Conservation (phyloP, 2,113 vertebrate species). For the Gadus chalcogrammus region DNA sequence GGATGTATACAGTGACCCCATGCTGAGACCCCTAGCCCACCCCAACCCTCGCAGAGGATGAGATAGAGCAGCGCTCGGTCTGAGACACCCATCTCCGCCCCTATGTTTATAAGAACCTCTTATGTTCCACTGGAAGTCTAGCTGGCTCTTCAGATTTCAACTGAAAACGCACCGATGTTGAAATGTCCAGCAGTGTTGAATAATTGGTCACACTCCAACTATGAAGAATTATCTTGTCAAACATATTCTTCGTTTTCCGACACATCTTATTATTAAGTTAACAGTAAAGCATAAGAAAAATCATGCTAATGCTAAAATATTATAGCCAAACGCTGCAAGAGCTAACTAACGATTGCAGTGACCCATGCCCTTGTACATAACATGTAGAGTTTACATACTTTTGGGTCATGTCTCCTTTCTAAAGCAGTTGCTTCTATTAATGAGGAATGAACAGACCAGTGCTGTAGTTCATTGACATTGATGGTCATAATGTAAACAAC, state of each 20-base stretch:
- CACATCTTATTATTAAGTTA: no score
- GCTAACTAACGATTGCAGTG: slow-evolving; percentile 31
- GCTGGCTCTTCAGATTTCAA: neutral
- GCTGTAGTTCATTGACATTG: no score
- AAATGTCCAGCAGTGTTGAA: no score
- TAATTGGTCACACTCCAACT: no score
- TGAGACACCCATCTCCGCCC: slow-evolving; percentile 19
- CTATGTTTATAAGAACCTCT: slow-evolving; percentile 45
- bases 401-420: slow-evolving; percentile 19
- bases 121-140: slow-evolving; percentile 36
- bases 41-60: slow-evolving; percentile 15
- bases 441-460: slow-evolving; percentile 26
- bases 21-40: neutral
- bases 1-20: slow-evolving; percentile 40
- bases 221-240: no score
- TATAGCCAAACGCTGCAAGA: no score
- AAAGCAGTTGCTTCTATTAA: slow-evolving; percentile 39
- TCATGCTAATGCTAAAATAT: no score
- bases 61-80: slow-evolving; percentile 27
- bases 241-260: no score
- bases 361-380: slow-evolving; percentile 37
- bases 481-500: no score
- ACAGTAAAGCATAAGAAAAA: no score
- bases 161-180: no score
- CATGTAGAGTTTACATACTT: slow-evolving; percentile 34